Base-by-base conservation (phyloP, 2,797 vertebrate species). In the Danio choprae region DNA sequence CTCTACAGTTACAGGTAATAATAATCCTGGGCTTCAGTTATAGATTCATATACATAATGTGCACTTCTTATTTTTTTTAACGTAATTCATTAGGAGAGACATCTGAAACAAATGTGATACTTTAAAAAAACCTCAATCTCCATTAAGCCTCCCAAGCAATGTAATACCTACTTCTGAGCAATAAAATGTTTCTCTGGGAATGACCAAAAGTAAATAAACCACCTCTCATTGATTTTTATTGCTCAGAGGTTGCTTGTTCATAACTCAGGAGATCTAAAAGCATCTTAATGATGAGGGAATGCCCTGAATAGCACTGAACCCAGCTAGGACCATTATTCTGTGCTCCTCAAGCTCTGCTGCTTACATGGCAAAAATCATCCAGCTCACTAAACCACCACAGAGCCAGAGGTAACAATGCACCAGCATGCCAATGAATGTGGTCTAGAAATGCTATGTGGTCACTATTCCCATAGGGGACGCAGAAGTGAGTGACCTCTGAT, bases 321-420 rank as follows among this genome's bases (percentile, higher is more conserved):
- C 41, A 55, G 58, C 68, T 53, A 43, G 41, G 38, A 63, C 36
- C 48, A 44, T 82, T 80, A 77, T 53, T 69, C 74, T 22, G 41
- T 77, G 12, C 53, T 60, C 40, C 79, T 38, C 46, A 60, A 69
- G 22, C 60, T 77, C 53, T 63, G 68, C 67, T 79, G 77, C 76
- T 80, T 79, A 73, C 53, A 80, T 9, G 22, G 75, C 74, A 63
- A 40, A 81, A 69, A 48, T 63, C 29, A 65, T 51, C 50, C 12
- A 16, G 40, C 68, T 43, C 43, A 72, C 16, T 68, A 18, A 64
- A 50, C 40, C 67, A 56, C 9, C 29, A n/a, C 56, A 40, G 78
- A 69, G 68, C 58, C 58, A 62, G 20, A 46, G 53, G 44, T 82
- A 38, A 69, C 63, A 73, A 41, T 64, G 51, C 22, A 13, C 51